These are phyloP conservation scores for Lasioglossum leucozonium DNA, from an alignment of 2,888 invertebrate genomes.

Conservation along the genomic window DNA sequence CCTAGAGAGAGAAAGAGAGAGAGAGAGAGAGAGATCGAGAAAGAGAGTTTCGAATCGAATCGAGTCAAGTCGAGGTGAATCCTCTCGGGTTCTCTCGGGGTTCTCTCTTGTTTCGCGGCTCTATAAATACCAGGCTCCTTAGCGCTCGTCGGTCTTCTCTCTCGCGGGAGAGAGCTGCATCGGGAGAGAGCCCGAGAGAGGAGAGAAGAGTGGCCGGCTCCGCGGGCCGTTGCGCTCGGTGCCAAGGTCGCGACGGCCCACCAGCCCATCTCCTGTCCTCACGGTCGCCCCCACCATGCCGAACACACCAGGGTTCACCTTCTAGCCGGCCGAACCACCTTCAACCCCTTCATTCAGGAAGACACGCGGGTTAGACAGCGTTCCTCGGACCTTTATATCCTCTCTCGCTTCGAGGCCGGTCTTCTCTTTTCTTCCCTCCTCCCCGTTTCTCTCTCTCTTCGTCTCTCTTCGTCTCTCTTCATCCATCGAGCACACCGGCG, in stretches of 20 bases:
- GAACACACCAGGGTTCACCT: conserved; percentile 28
- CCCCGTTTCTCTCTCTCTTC: not conserved
- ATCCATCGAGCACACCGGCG: not conserved
- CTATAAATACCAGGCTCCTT: conserved; percentile 75
- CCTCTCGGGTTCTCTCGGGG: conserved; percentile 16
- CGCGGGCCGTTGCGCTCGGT: conserved; percentile 72
- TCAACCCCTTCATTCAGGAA: conserved; percentile 69
- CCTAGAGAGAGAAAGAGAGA: conserved; percentile 69
- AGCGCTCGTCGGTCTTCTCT: conserved; percentile 43
- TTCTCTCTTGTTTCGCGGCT: conserved; percentile 55
- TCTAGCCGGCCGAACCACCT: conserved; percentile 37
- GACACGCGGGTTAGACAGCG: conserved; percentile 4
- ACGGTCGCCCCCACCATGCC: conserved; percentile 18
- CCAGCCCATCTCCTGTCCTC: conserved; percentile 51
- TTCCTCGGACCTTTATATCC: not conserved
- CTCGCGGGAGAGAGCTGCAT: conserved; percentile 35
- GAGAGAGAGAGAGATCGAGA: no score
- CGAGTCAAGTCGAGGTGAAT: conserved; percentile 20
- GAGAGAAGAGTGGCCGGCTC: conserved; percentile 6
- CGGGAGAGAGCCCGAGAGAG: conserved; percentile 18
- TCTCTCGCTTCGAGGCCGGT: not conserved
- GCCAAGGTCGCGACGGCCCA: conserved; percentile 71
- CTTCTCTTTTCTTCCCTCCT: not conserved
- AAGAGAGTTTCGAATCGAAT: conserved; percentile 45
- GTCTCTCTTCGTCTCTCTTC: not conserved